Evolutionary conservation across 2,888 invertebrate species (phyloP), one percentile per base, ranked within the genome.

Genomic region (Bellardia bayeri): DNA sequence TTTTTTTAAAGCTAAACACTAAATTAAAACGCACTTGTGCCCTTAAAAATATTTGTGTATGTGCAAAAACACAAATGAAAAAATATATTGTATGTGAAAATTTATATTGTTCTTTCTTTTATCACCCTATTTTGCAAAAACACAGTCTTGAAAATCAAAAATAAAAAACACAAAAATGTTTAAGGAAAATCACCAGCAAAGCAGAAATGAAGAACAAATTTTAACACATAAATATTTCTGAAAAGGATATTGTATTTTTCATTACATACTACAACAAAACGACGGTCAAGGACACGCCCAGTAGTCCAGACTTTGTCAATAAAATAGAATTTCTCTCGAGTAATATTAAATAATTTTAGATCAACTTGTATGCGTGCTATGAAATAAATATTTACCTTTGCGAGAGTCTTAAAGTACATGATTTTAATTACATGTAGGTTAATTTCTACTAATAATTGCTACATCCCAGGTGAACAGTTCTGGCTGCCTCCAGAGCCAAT

Each of bases 271-370:
- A 63, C 8, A 14, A 64, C 16, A 56, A 16, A 37, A 37, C 63
- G 13, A 45, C 72, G 74, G 86, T 86, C 86, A 82, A 86, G 86
- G 86, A 79, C 82, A 86, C 86, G 78, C 86, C 86, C 86, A 82
- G 54, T 72, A 56, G 54, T 69, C 42, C 66, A n/a, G 7, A 42
- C 37, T 56, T 58, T 78, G n/a, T 30, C 37, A 76, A 64, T 14
- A 51, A 16, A 56, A 63, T n/a, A 37, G 8, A 40, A 37, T 63
- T 33, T 37, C 7, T 63, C 1, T 45, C 11, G 11, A 11, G 45
- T 7, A 56, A 23, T 16, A 13, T 6, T 51, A 6, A 51, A 51
- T 51, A 51, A 4, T 45, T 45, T 45, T 8, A 8, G 42, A 45
- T 45, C 42, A 45, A 45, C 11, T 45, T 45, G 4, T 4, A 33